A percentile compares a stretch with the other conserved stretches of the same genome.
These are phyloP conservation scores for Caenorhabditis uteleia DNA, from an alignment of 2,888 invertebrate species.

Conservation along the genomic window DNA sequence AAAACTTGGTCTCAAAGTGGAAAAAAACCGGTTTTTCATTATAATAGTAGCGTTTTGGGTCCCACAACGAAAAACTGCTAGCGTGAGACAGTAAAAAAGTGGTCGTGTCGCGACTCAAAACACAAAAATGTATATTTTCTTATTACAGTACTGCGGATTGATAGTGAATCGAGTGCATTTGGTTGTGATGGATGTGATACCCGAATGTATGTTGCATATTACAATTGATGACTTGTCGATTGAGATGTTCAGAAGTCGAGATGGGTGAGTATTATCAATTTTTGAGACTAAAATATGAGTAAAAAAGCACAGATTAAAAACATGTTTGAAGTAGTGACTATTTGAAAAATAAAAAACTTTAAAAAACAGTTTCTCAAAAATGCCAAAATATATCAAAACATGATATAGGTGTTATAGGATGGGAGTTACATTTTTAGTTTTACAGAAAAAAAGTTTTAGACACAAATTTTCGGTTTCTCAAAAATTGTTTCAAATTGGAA, in stretches of 20 bases:
- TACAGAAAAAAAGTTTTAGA: too few relatives aligned
- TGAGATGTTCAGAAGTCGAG: slow-evolving; percentile 61
- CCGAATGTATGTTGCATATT: slow-evolving; percentile 70
- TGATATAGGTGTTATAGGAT: too few relatives aligned
- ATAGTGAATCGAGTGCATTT: slow-evolving; percentile 70
- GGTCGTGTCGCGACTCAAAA: too few relatives aligned
- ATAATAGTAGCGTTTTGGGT: not conserved
- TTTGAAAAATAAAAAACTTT: not conserved
- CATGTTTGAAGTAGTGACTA: not conserved
- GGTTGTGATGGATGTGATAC: slow-evolving; percentile 70
- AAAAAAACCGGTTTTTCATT: too few relatives aligned
- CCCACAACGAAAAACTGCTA: too few relatives aligned
- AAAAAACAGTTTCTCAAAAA: not conserved
- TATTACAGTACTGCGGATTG: slow-evolving; percentile 69
- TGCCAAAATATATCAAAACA: not conserved
- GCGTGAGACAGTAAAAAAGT: not conserved
- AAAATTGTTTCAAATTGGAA: too few relatives aligned
- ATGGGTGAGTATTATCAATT: slow-evolving; percentile 41
- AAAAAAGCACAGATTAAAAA: not conserved
- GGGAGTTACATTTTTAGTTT: too few relatives aligned
- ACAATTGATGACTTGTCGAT: slow-evolving; percentile 69
- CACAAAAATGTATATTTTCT: too few relatives aligned
- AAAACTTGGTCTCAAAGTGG: too few relatives aligned
- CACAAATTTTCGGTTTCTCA: too few relatives aligned
- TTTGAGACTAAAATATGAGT: not conserved